A percentile compares a stretch with the other conserved stretches of the same genome.
phyloP scores from a whole-genome alignment of 2,888 invertebrate genomes.

The Eurytoma californica region DNA sequence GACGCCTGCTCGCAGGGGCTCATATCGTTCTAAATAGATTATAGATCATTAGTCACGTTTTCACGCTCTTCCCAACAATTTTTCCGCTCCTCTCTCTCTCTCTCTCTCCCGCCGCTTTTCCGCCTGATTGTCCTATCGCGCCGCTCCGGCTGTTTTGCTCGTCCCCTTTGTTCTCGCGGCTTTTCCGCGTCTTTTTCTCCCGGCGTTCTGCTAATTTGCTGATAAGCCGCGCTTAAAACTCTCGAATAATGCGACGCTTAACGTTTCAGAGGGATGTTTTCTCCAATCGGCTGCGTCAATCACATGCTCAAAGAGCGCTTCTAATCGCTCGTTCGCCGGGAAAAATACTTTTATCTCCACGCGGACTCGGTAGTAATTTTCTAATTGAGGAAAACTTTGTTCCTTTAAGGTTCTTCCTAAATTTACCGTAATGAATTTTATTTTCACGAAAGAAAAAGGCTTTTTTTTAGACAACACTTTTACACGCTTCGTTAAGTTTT shows the following conservation, averaged over 20 bases:
- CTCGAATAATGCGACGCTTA: background rate
- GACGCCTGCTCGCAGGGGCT: constrained; percentile 36
- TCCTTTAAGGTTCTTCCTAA: no score
- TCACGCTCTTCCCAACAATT: constrained; percentile 29
- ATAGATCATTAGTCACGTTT: constrained; percentile 32
- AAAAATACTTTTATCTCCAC: no score
- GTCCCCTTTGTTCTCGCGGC: constrained; percentile 26
- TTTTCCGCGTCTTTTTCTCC: constrained; percentile 12
- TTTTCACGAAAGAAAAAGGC: no score
- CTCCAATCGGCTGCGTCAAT: constrained; percentile 31
- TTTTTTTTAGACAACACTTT: no score
- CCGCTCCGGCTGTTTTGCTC: background rate
- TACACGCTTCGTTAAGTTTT: no score
- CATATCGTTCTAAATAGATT: constrained; percentile 45
- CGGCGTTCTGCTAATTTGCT: constrained; percentile 38
- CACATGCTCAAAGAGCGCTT: constrained; percentile 8
- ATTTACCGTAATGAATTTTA: no score
- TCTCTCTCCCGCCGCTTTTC: background rate
- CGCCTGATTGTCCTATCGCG: background rate
- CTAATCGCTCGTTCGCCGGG: constrained; percentile 22
- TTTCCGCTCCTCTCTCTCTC: background rate
- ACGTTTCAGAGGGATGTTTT: constrained; percentile 9
- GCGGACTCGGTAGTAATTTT: no score
- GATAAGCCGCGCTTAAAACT: constrained; percentile 20
- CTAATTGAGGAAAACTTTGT: no score